Conservation (phyloP, 2,113 vertebrate genomes). For the Aldabrachelys gigantea region DNA sequence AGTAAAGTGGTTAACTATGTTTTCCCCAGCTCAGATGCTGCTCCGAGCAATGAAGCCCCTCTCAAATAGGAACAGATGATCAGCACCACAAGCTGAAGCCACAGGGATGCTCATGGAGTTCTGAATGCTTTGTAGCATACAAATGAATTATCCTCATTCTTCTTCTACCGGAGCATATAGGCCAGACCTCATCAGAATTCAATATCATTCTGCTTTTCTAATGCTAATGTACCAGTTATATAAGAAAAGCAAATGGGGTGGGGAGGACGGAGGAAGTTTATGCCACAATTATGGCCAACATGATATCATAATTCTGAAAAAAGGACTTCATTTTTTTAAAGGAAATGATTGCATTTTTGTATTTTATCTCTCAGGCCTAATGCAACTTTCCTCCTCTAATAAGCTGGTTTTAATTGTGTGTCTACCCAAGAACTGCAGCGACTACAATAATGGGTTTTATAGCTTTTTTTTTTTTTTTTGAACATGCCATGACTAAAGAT, state of each 20-base stretch:
- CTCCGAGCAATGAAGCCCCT: constrained; percentile 79
- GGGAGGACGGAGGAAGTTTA: not conserved
- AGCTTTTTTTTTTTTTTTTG: not conserved
- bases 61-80: constrained; percentile 90
- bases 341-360: constrained; percentile 56
- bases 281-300: constrained; percentile 60
- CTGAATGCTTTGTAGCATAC: constrained; percentile 85
- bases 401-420: constrained; percentile 40
- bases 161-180: constrained; percentile 74
- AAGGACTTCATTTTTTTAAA: constrained; percentile 57
- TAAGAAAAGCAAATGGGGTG: constrained; percentile 66
- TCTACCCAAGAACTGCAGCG: constrained; percentile 49
- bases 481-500: constrained; percentile 54
- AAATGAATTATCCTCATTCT: constrained; percentile 88
- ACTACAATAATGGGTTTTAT: constrained; percentile 24
- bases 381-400: constrained; percentile 41
- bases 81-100: constrained; percentile 87
- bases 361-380: constrained; percentile 60
- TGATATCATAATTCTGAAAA: constrained; percentile 70
- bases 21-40: constrained; percentile 75
- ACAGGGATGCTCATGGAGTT: constrained; percentile 83
- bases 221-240: constrained; percentile 83
- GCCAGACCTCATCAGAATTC: constrained; percentile 86
- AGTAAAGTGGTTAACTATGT: constrained; percentile 81
- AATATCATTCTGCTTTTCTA: constrained; percentile 81